These are phyloP conservation scores for Marcusenius ussheri DNA, from an alignment of 2,113 vertebrate species.

Conservation along the genomic window DNA sequence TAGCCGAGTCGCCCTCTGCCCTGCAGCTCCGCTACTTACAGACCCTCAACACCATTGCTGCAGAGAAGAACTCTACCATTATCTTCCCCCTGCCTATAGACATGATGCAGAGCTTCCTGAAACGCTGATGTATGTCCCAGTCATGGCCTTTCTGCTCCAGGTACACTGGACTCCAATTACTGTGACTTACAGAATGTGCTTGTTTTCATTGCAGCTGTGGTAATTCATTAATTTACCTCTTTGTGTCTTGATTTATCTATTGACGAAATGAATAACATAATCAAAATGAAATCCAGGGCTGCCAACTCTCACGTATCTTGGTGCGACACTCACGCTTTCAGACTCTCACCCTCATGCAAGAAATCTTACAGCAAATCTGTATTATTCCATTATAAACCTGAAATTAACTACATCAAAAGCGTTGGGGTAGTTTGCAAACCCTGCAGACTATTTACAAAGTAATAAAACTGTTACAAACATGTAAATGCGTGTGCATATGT, in stretches of 20 bases:
- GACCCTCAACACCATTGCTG: conserved; percentile 33
- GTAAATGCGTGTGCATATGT: not conserved
- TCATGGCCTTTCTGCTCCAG: not conserved
- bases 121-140: not conserved
- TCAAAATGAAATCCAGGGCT: not conserved
- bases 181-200: not conserved
- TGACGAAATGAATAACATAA: not conserved
- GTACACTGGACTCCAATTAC: not conserved
- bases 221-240: not conserved
- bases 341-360: not conserved
- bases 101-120: conserved; percentile 20
- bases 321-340: not conserved
- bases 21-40: conserved; percentile 43
- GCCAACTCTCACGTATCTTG: not conserved
- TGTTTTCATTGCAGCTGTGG: not conserved
- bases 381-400: not conserved
- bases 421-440: not conserved
- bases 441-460: not conserved
- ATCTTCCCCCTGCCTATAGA: conserved; percentile 40
- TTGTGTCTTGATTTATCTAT: not conserved
- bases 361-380: not conserved
- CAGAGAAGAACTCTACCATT: conserved; percentile 39
- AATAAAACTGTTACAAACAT: not conserved
- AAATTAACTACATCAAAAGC: not conserved
- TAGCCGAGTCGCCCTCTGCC: conserved; percentile 28